phyloP scores from a whole-genome alignment of 2,888 invertebrate species.

The Morpho achilles region DNA sequence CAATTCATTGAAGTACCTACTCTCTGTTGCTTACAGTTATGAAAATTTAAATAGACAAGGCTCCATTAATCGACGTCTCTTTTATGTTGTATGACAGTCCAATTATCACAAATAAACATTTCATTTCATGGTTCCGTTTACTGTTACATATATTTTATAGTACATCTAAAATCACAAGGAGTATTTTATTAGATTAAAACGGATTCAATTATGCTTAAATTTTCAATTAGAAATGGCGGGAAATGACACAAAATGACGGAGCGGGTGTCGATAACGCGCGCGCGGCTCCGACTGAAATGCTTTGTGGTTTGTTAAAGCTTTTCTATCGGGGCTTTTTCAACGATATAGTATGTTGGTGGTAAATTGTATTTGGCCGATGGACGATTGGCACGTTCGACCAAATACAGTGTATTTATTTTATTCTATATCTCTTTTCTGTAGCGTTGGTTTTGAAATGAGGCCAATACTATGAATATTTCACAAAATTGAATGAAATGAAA shows the following conservation, averaged over 20 bases:
- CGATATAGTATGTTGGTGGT: constrained; percentile 14
- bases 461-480: too few relatives aligned
- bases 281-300: constrained; percentile 43
- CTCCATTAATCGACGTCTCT: constrained; percentile 11
- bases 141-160: not conserved
- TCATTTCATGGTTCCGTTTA: too few relatives aligned
- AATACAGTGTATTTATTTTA: not conserved
- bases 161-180: not conserved
- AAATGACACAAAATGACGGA: constrained; percentile 46
- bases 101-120: not conserved
- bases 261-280: constrained; percentile 45
- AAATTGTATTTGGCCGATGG: not conserved
- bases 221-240: constrained; percentile 43
- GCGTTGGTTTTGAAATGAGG: too few relatives aligned
- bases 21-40: not conserved
- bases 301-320: constrained; percentile 18
- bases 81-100: not conserved
- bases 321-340: constrained; percentile 12
- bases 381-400: constrained; percentile 1
- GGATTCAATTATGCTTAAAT: constrained; percentile 3
- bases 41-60: constrained; percentile 7
- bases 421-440: not conserved
- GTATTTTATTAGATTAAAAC: not conserved
- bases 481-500: too few relatives aligned
- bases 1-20: not conserved